Conservation (phyloP, 2,797 vertebrate species). For the Percopsis omiscomaycus region DNA sequence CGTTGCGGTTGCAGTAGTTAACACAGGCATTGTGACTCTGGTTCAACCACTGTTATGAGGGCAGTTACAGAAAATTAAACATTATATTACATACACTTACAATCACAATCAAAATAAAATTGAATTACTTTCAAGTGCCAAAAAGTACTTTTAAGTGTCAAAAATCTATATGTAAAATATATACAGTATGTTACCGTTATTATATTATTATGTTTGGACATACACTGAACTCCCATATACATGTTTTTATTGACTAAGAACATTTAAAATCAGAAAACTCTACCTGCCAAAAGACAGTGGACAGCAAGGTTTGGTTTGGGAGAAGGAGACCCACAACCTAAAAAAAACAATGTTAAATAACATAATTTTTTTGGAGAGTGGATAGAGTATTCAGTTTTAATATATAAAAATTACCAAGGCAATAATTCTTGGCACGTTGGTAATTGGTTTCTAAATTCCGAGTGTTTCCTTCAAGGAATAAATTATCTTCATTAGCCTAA, state of each 20-base stretch:
- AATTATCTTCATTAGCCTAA: too few species aligned
- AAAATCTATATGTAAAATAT: too few species aligned
- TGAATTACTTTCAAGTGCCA: too few species aligned
- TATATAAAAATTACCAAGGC: too few species aligned
- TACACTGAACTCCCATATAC: not conserved
- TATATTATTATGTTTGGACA: too few species aligned
- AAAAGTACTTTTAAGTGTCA: too few species aligned
- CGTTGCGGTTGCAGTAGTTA: slow-evolving; percentile 94
- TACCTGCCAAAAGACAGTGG: slow-evolving; percentile 97
- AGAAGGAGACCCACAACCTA: slow-evolving; percentile 94
- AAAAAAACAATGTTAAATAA: slow-evolving; percentile 11
- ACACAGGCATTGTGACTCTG: slow-evolving; percentile 96
- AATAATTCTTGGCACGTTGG: too few species aligned
- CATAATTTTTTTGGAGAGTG: not conserved
- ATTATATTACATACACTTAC: not conserved
- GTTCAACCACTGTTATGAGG: slow-evolving; percentile 85
- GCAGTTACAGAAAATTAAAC: not conserved
- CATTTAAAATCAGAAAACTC: not conserved
- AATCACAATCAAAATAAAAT: not conserved
- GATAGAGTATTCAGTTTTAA: too few species aligned
- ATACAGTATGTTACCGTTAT: too few species aligned
- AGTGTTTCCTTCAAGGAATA: too few species aligned
- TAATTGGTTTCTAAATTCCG: too few species aligned
- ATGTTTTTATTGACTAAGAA: not conserved
- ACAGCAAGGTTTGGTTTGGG: slow-evolving; percentile 88